Evolutionary conservation across 2,888 invertebrate genomes (phyloP).

Genomic region (Orchesella flavescens): DNA sequence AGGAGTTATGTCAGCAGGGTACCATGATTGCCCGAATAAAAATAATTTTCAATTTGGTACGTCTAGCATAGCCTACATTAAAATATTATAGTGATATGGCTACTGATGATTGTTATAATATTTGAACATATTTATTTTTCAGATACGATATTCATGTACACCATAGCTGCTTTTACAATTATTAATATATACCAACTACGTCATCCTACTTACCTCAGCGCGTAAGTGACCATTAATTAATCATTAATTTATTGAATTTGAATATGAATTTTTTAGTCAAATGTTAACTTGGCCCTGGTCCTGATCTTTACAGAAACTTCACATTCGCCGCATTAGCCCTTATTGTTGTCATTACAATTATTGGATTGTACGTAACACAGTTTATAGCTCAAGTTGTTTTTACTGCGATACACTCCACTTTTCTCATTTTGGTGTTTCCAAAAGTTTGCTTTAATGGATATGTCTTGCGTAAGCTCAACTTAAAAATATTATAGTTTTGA

Average conservation of each 20-base stretch:
- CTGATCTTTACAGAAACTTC: slow-evolving; percentile 45
- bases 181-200: slow-evolving; percentile 77
- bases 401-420: slow-evolving; percentile 74
- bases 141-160: slow-evolving; percentile 79
- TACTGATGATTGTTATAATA: too few species aligned
- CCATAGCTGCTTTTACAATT: slow-evolving; percentile 77
- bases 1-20: slow-evolving; percentile 61
- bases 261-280: too few species aligned
- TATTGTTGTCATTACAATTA: too few species aligned
- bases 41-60: slow-evolving; percentile 51
- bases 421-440: slow-evolving; percentile 73
- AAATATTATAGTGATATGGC: not conserved
- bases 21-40: slow-evolving; percentile 53
- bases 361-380: too few species aligned
- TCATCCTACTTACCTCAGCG: slow-evolving; percentile 77
- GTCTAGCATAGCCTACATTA: not conserved
- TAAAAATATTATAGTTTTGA: not conserved
- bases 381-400: slow-evolving; percentile 75
- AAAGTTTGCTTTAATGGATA: slow-evolving; percentile 73
- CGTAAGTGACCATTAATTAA: slow-evolving; percentile 73
- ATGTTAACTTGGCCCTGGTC: not conserved
- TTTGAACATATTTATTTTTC: slow-evolving; percentile 52
- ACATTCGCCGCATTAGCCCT: slow-evolving; percentile 59
- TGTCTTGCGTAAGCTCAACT: slow-evolving; percentile 50
- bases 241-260: too few species aligned